phyloP scores from a whole-genome alignment of 2,797 vertebrate species.

The Otolemur crassicaudatus region DNA sequence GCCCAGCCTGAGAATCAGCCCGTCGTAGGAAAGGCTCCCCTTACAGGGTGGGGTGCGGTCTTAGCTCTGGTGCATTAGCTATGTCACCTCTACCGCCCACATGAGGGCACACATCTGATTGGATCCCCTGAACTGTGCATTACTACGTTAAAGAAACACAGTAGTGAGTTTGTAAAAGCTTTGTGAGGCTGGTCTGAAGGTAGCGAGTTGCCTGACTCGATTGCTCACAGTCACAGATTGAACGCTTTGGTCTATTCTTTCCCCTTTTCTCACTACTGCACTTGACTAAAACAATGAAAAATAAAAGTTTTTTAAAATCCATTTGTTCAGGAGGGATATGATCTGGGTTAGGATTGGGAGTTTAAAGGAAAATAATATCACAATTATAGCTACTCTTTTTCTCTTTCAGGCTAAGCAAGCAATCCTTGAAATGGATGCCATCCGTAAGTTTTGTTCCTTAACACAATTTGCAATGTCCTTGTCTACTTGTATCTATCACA shows the following conservation, averaged over 20 bases:
- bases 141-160: slow-evolving; percentile 7
- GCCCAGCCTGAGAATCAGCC: no score
- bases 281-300: no score
- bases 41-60: fast-evolving
- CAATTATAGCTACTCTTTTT: slow-evolving; percentile 48
- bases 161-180: neutral
- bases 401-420: slow-evolving; percentile 96
- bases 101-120: neutral
- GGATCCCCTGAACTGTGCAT: neutral
- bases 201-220: no score
- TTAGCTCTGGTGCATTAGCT: neutral
- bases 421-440: slow-evolving; percentile 98
- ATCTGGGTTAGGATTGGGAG: neutral
- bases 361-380: slow-evolving; percentile 1
- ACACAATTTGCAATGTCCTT: neutral
- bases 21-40: neutral
- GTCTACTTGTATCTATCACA: neutral
- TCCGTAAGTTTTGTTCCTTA: slow-evolving; percentile 91
- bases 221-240: no score
- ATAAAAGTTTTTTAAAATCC: neutral
- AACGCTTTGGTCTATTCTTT: no score
- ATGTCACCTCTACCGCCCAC: fast-evolving
- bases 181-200: no score
- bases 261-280: no score
- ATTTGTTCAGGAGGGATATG: neutral